These are phyloP conservation scores for Zaprionus ornatus DNA, from an alignment of 1,140 invertebrate species.

Conservation along the genomic window DNA sequence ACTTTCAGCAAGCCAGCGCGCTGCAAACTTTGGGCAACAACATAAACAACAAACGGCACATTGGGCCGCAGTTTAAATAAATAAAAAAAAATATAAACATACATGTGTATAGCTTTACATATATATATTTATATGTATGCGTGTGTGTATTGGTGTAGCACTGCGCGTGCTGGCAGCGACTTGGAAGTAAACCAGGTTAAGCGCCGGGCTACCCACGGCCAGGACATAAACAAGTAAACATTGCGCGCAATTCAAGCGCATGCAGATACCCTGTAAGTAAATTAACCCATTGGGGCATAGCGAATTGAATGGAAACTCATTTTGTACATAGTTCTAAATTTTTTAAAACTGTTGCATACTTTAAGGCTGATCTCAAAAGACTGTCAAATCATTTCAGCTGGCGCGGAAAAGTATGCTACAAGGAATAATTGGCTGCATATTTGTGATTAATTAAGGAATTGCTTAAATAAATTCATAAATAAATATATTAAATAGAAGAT, in stretches of 20 bases:
- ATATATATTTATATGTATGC: not conserved
- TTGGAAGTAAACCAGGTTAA: constrained; percentile 52
- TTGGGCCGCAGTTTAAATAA: constrained; percentile 31
- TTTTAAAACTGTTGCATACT: not conserved
- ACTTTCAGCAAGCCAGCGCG: constrained; percentile 23
- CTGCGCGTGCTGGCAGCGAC: constrained; percentile 3
- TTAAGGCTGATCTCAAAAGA: not conserved
- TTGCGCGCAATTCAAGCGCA: not conserved
- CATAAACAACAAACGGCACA: constrained; percentile 44
- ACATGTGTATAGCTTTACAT: not conserved
- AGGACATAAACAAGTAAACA: constrained; percentile 14
- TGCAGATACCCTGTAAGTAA: constrained; percentile 11
- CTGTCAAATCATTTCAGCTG: not conserved
- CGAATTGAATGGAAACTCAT: not conserved
- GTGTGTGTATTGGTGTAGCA: constrained; percentile 12
- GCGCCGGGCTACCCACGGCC: not conserved
- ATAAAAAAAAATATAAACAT: constrained; percentile 22
- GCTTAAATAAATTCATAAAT: too few relatives aligned
- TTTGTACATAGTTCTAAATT: not conserved
- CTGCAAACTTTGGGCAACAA: constrained; percentile 42
- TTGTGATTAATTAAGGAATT: too few relatives aligned
- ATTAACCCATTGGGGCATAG: not conserved
- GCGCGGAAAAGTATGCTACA: not conserved
- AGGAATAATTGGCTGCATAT: too few relatives aligned
- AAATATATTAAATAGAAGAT: too few relatives aligned